phyloP scores from a whole-genome alignment of 1,140 invertebrate genomes.

The Meteorus sp. region DNA sequence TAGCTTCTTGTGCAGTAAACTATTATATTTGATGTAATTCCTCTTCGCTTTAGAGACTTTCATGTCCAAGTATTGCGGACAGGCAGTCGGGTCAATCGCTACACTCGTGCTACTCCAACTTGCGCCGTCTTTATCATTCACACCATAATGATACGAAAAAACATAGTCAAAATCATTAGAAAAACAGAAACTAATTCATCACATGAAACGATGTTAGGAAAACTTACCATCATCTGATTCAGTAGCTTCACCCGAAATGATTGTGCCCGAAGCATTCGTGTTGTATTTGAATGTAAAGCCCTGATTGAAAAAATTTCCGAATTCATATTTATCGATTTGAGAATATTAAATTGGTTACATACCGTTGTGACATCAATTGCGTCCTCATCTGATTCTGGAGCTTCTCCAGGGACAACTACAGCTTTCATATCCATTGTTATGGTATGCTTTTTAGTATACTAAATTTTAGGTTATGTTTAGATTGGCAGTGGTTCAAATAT shows the following conservation, averaged over 20 bases:
- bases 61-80: constrained; percentile 47
- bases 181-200: no score
- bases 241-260: constrained; percentile 54
- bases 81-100: constrained; percentile 49
- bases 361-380: constrained; percentile 42
- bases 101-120: constrained; percentile 50
- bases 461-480: no score
- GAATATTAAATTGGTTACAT: constrained; percentile 27
- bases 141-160: background rate
- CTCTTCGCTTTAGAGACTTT: constrained; percentile 45
- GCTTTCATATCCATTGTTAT: constrained; percentile 51
- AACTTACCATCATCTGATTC: constrained; percentile 53
- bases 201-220: background rate
- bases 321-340: constrained; percentile 8
- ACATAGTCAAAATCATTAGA: constrained; percentile 2
- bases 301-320: constrained; percentile 31
- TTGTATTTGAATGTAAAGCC: constrained; percentile 40
- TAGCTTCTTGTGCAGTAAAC: constrained; percentile 56
- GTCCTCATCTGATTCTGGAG: constrained; percentile 57
- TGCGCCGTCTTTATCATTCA: constrained; percentile 38
- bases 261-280: constrained; percentile 48
- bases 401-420: constrained; percentile 54
- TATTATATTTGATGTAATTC: constrained; percentile 53
- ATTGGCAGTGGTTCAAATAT: no score
- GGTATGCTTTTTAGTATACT: no score